Evolutionary conservation across 2,113 vertebrate genomes (phyloP).

Genomic region (Protobothrops flavoviridis): DNA sequence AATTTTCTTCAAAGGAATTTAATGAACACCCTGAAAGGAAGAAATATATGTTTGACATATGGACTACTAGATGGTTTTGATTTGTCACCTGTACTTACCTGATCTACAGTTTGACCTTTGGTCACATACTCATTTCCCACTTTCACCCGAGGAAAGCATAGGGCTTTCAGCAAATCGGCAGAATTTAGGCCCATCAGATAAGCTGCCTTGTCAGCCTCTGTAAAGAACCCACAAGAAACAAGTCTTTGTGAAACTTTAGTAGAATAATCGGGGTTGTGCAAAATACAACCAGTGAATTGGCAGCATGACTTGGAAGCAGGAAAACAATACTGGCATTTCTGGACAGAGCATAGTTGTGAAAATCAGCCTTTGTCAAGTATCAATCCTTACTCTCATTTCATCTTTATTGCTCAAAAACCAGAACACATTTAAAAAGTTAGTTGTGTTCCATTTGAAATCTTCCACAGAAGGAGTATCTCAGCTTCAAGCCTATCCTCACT

Average conservation of each 20-base stretch:
- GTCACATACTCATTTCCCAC: constrained; percentile 76
- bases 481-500: background rate
- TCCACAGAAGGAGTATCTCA: background rate
- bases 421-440: background rate
- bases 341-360: background rate
- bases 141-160: constrained; percentile 76
- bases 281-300: background rate
- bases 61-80: background rate
- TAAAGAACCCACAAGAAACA: background rate
- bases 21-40: background rate
- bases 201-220: constrained; percentile 76
- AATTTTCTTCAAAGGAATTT: background rate
- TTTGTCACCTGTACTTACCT: constrained; percentile 55
- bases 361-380: background rate
- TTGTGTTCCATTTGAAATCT: background rate
- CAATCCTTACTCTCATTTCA: background rate
- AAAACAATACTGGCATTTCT: background rate
- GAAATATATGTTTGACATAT: background rate
- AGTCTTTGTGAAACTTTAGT: background rate
- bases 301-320: background rate
- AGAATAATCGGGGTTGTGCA: background rate
- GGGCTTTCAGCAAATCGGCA: constrained; percentile 73
- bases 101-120: constrained; percentile 76
- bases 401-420: background rate
- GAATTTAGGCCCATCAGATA: constrained; percentile 79